A percentile compares a stretch with the other conserved stretches of the same genome.
These are phyloP conservation scores for Ibidorhyncha struthersii DNA, from an alignment of 2,113 vertebrate genomes.

Conservation along the genomic window DNA sequence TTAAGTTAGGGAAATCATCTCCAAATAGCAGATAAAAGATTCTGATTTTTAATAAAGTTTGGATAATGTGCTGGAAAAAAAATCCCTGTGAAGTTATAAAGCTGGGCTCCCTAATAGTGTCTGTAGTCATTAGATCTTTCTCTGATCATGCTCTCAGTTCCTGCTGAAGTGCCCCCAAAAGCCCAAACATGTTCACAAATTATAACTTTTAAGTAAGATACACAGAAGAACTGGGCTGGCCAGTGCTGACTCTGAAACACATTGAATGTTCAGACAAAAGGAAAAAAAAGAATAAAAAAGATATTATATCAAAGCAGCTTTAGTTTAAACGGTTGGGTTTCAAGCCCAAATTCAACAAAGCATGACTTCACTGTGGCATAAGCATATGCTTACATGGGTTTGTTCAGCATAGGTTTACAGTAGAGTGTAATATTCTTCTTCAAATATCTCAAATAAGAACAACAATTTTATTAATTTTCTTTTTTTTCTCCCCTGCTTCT, in stretches of 20 bases:
- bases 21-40: background rate
- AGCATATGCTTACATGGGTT: background rate
- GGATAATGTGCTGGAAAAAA: background rate
- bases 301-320: background rate
- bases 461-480: background rate
- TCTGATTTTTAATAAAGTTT: background rate
- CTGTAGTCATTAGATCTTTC: background rate
- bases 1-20: background rate
- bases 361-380: background rate
- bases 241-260: background rate
- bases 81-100: background rate
- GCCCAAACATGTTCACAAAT: background rate
- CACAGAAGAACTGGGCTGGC: background rate
- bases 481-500: background rate
- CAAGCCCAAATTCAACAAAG: background rate
- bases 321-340: background rate
- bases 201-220: background rate
- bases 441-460: background rate
- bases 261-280: background rate
- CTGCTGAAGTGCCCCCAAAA: background rate
- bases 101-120: background rate
- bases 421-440: background rate
- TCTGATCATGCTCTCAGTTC: background rate
- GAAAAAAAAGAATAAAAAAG: background rate
- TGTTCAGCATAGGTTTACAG: background rate